phyloP scores from a whole-genome alignment of 2,888 invertebrate species.

The Limenitis camilla region DNA sequence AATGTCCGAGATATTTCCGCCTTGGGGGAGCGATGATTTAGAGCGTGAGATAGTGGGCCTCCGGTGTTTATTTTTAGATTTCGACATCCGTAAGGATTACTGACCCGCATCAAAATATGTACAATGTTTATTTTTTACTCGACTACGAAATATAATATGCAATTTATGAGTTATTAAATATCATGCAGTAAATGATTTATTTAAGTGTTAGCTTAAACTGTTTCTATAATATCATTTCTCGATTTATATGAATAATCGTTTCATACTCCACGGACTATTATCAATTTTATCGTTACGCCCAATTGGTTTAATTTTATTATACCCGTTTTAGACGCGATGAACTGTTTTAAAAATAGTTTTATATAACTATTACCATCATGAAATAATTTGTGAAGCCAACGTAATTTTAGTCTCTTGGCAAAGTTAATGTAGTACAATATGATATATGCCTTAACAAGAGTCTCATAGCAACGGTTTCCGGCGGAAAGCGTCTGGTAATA shows the following conservation, averaged over 20 bases:
- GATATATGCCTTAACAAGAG: constrained; percentile 30
- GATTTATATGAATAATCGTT: not conserved
- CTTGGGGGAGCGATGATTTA: constrained; percentile 47
- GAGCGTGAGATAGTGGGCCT: constrained; percentile 39
- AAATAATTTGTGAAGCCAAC: constrained; percentile 5
- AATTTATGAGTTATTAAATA: no score
- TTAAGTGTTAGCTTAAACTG: not conserved
- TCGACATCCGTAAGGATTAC: constrained; percentile 35
- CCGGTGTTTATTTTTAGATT: constrained; percentile 37
- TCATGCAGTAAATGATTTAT: no score
- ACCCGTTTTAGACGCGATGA: constrained; percentile 6
- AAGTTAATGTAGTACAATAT: constrained; percentile 4
- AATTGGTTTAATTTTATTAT: constrained; percentile 13
- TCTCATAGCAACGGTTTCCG: constrained; percentile 49
- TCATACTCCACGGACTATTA: constrained; percentile 7
- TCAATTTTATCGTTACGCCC: constrained; percentile 5
- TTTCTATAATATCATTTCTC: not conserved
- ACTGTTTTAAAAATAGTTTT: constrained; percentile 4
- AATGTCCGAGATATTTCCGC: constrained; percentile 43
- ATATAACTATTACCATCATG: not conserved
- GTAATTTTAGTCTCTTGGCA: not conserved
- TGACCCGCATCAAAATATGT: constrained; percentile 22
- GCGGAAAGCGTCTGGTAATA: constrained; percentile 52
- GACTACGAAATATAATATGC: not conserved
- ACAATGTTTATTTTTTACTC: not conserved